phyloP scores from a whole-genome alignment of 2,113 vertebrate genomes.

The Capricornis sumatraensis region DNA sequence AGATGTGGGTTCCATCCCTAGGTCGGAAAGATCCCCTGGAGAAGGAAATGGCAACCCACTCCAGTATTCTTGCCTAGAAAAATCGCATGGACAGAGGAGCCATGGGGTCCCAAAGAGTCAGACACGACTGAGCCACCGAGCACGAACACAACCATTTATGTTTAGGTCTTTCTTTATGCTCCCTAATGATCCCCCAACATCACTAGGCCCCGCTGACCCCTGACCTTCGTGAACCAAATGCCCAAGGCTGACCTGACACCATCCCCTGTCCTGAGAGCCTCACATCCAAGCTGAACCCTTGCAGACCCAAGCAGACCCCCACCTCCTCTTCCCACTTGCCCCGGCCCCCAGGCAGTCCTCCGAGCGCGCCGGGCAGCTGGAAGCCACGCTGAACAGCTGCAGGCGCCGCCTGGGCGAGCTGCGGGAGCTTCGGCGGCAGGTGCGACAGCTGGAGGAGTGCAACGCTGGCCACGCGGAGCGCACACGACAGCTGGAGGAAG shows the following conservation, averaged over 20 bases:
- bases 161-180: neutral
- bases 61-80: neutral
- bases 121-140: neutral
- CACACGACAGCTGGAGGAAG: conserved; percentile 93
- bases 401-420: conserved; percentile 91
- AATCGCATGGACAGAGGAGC: neutral
- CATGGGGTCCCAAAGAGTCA: neutral
- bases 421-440: conserved; percentile 90
- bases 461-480: conserved; percentile 91
- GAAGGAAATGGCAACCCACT: neutral
- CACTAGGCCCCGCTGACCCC: neutral
- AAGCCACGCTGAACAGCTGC: conserved; percentile 88
- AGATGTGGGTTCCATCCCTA: neutral
- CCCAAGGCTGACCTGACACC: neutral
- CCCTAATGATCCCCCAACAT: neutral
- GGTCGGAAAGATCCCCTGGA: neutral
- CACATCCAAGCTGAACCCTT: neutral
- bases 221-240: neutral
- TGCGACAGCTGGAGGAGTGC: conserved; percentile 91
- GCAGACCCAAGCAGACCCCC: neutral
- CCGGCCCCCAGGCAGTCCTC: conserved; percentile 86
- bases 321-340: neutral
- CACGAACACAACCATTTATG: neutral
- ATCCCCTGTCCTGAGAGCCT: neutral
- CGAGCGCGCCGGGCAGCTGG: conserved; percentile 88